Base-by-base conservation (phyloP, 2,888 invertebrate species). In the Elmis aenea region DNA sequence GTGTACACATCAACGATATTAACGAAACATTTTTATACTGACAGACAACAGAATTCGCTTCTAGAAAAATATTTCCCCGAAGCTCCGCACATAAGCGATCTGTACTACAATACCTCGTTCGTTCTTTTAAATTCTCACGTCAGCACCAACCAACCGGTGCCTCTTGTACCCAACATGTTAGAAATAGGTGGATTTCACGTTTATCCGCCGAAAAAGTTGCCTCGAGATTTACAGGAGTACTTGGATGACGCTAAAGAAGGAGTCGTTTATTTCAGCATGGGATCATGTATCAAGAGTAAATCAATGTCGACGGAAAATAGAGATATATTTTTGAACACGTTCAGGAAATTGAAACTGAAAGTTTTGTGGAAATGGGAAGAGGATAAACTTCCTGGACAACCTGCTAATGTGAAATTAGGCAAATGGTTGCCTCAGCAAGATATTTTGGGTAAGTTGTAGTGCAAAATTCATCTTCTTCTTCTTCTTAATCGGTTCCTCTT, bases 311-410 rank as follows among this genome's bases (percentile, higher is more conserved):
- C 5, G 18, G 18, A 8, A 5, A 18, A 18, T 6, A 18, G 8
- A 18, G 18, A 6, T 6, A 18, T 18, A 5, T n/a, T n/a, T n/a
- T n/a, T n/a, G n/a, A n/a, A n/a, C n/a, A n/a, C n/a, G n/a, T n/a
- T n/a, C n/a, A 6, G 5, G 18, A 18, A 18, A 38, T 48, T 81
- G 0, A 76, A 78, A 6, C 10, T 59, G 23, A 55, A 52, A 15
- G 62, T 73, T 13, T 47, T 74, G 3, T 55, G 72, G 43, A 73
- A 73, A 52, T 73, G 68, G 67, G 73, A 74, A 41, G 54, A 58
- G 2, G 58, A 57, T 1, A 46, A 57, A 13, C 48, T 62, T 21
- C 48, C 57, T 3, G 54, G 52, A 14, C 48, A 62, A 44, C 64
- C 67, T 2, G 42, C 52, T 8, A 71, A 72, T 47, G 59, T 76